phyloP scores from a whole-genome alignment of 2,797 vertebrate genomes.

The Crypturellus tataupa region DNA sequence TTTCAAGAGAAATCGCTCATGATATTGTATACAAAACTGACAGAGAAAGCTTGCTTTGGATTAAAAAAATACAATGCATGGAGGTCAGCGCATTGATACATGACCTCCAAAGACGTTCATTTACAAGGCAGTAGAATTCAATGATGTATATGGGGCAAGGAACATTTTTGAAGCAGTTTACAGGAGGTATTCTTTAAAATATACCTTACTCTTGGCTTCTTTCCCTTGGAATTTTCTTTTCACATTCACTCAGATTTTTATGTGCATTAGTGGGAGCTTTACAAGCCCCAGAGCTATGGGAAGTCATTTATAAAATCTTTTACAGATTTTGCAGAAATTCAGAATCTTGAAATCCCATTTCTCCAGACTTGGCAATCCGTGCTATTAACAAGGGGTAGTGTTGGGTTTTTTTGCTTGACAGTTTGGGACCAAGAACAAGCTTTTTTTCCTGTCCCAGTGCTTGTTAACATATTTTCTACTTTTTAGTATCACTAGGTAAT shows the following conservation, averaged over 20 bases:
- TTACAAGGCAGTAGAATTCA: not conserved
- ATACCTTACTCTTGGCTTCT: not conserved
- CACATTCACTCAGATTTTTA: not conserved
- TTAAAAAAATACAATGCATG: not conserved
- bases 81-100: not conserved
- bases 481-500: not conserved
- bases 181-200: not conserved
- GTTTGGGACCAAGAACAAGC: not conserved
- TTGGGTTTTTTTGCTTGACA: not conserved
- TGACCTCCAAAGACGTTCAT: not conserved
- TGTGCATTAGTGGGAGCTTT: not conserved
- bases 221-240: not conserved
- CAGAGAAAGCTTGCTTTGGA: not conserved
- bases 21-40: not conserved
- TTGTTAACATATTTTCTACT: not conserved
- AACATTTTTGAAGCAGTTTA: not conserved
- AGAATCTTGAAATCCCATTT: not conserved
- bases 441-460: not conserved
- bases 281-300: not conserved
- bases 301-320: conserved; percentile 10
- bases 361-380: not conserved
- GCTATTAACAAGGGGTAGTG: not conserved
- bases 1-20: not conserved
- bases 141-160: not conserved
- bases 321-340: not conserved